Evolutionary conservation across 1,140 invertebrate species (phyloP).

Genomic region (Saccostrea cuccullata): DNA sequence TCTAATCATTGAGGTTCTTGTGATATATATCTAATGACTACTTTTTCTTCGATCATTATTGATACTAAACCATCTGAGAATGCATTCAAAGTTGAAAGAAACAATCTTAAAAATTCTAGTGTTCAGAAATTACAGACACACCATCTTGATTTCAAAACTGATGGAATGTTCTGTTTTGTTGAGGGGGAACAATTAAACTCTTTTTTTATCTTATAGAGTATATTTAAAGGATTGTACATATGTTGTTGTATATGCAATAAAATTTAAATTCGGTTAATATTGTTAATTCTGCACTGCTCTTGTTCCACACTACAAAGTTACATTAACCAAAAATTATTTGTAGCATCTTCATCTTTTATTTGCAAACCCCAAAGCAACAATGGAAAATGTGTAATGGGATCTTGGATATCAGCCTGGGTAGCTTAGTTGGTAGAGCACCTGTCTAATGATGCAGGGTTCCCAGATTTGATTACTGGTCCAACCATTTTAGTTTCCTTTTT

Average conservation of each 20-base stretch:
- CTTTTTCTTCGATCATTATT: background rate
- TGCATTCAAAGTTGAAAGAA: background rate
- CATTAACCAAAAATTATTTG: too few relatives aligned
- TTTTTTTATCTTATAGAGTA: background rate
- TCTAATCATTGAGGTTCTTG: conserved; percentile 43
- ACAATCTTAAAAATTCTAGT: background rate
- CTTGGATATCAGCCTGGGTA: too few relatives aligned
- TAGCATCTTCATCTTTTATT: too few relatives aligned
- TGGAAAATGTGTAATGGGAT: too few relatives aligned
- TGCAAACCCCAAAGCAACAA: too few relatives aligned
- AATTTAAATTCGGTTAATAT: background rate
- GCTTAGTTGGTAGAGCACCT: too few relatives aligned
- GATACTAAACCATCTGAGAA: background rate
- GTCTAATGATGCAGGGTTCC: too few relatives aligned
- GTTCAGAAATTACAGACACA: conserved; percentile 18
- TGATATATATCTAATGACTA: background rate
- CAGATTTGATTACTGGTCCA: too few relatives aligned
- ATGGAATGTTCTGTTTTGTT: background rate
- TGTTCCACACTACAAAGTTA: too few relatives aligned
- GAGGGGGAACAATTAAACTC: background rate
- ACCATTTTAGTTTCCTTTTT: too few relatives aligned
- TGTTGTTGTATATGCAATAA: conserved; percentile 31
- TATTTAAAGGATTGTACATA: conserved; percentile 23
- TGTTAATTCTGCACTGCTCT: background rate
- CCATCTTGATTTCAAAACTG: background rate